A percentile compares a stretch with the other conserved stretches of the same genome.
Conservation (phyloP, 2,797 vertebrate species). For the Pogoniulus pusillus region DNA sequence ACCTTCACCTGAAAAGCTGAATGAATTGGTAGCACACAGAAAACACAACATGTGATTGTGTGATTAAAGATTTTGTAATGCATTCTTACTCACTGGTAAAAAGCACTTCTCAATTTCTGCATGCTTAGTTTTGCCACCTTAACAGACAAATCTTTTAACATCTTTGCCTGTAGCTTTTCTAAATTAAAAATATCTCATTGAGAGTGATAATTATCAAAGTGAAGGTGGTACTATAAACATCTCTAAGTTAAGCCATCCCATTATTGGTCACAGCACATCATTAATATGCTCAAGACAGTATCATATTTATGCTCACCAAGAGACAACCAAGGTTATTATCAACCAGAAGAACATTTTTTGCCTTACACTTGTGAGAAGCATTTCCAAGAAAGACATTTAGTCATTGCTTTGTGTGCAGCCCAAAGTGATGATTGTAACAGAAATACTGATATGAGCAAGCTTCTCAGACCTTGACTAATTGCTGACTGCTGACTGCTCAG, state of each 20-base stretch:
- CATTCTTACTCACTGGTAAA: neutral
- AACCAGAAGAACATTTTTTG: neutral
- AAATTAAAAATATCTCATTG: neutral
- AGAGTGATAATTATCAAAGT: neutral
- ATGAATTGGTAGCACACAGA: neutral
- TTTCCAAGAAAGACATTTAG: slow-evolving; percentile 62
- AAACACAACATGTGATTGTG: neutral
- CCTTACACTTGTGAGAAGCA: slow-evolving; percentile 22
- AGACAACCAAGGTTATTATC: neutral
- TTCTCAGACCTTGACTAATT: slow-evolving; percentile 62
- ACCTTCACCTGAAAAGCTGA: neutral
- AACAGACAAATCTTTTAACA: neutral
- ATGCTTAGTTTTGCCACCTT: neutral
- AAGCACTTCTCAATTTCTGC: neutral
- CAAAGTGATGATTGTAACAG: slow-evolving; percentile 20
- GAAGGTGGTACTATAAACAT: neutral
- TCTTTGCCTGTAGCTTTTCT: neutral
- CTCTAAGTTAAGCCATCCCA: neutral
- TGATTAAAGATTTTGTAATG: neutral
- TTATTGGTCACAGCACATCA: neutral
- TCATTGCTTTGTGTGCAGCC: slow-evolving; percentile 36
- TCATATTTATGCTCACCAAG: neutral
- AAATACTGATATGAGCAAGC: slow-evolving; percentile 37
- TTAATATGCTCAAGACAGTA: neutral
- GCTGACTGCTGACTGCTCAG: slow-evolving; percentile 55